Evolutionary conservation across 2,797 vertebrate species (phyloP).

Genomic region (Microchirus variegatus): DNA sequence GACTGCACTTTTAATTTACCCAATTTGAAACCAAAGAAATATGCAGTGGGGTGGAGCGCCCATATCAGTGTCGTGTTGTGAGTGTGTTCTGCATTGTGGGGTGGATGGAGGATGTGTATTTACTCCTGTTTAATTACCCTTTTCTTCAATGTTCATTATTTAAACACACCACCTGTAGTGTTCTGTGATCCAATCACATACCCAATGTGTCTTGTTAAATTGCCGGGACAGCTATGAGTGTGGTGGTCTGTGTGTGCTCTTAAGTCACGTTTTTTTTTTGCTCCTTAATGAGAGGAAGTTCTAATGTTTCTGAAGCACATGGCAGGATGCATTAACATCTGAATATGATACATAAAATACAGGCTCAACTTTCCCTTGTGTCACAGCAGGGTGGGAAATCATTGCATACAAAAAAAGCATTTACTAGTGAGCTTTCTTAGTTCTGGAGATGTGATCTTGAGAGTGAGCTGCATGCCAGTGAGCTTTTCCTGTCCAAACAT

Average conservation of each 20-base stretch:
- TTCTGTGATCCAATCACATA: constrained; percentile 47
- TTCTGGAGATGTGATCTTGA: constrained; percentile 44
- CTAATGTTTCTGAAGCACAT: constrained; percentile 35
- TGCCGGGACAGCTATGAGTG: constrained; percentile 57
- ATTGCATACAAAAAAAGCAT: constrained; percentile 24
- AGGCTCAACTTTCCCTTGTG: constrained; percentile 25
- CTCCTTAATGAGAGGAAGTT: constrained; percentile 58
- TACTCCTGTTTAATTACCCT: constrained; percentile 13
- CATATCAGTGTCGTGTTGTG: constrained; percentile 51
- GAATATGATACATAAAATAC: constrained; percentile 43
- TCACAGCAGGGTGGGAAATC: constrained; percentile 42
- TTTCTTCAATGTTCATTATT: constrained; percentile 37
- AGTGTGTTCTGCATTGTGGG: constrained; percentile 30
- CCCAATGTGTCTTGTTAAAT: constrained; percentile 30
- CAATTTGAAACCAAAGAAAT: constrained; percentile 69
- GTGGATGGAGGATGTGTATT: constrained; percentile 37
- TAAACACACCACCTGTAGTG: constrained; percentile 40
- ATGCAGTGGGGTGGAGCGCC: constrained; percentile 55
- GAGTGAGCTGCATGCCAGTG: constrained; percentile 24
- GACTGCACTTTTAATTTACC: constrained; percentile 65
- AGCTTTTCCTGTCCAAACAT: constrained; percentile 65
- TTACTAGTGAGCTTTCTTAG: constrained; percentile 27
- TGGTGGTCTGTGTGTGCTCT: constrained; percentile 27
- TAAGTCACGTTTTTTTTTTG: constrained; percentile 40
- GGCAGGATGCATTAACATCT: constrained; percentile 41